Evolutionary conservation across 2,797 vertebrate genomes (phyloP).

Genomic region (Alcedo quadribrachys): DNA sequence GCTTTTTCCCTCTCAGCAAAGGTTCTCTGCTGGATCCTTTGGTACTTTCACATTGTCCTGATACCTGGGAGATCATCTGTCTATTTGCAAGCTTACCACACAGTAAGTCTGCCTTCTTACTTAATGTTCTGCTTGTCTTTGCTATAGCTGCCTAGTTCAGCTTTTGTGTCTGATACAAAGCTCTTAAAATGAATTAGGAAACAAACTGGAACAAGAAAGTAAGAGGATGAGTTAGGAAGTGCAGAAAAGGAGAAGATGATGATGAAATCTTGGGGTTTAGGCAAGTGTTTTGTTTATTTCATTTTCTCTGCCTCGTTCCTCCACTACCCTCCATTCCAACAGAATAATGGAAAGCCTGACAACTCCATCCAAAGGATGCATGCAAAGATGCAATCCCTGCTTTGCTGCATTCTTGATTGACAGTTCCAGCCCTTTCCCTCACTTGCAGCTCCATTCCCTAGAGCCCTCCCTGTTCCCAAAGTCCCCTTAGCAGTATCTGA

Average conservation of each 20-base stretch:
- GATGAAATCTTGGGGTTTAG: not conserved
- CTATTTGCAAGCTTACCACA: not conserved
- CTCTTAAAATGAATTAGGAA: conserved; percentile 41
- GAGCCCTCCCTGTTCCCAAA: not conserved
- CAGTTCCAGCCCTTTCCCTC: not conserved
- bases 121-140: not conserved
- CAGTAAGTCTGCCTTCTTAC: not conserved
- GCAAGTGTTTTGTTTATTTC: not conserved
- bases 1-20: not conserved
- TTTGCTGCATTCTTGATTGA: not conserved
- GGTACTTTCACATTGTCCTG: not conserved
- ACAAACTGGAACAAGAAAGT: conserved; percentile 22
- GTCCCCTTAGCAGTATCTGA: not conserved
- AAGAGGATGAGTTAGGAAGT: too few relatives aligned
- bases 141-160: not conserved
- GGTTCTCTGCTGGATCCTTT: not conserved
- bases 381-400: not conserved
- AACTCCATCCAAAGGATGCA: not conserved
- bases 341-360: not conserved
- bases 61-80: not conserved
- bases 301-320: not conserved
- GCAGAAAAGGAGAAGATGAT: not conserved
- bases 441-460: not conserved
- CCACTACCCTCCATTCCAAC: not conserved
- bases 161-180: conserved; percentile 27